phyloP scores from a whole-genome alignment of 2,113 vertebrate genomes.

The Nothobranchius furzeri region DNA sequence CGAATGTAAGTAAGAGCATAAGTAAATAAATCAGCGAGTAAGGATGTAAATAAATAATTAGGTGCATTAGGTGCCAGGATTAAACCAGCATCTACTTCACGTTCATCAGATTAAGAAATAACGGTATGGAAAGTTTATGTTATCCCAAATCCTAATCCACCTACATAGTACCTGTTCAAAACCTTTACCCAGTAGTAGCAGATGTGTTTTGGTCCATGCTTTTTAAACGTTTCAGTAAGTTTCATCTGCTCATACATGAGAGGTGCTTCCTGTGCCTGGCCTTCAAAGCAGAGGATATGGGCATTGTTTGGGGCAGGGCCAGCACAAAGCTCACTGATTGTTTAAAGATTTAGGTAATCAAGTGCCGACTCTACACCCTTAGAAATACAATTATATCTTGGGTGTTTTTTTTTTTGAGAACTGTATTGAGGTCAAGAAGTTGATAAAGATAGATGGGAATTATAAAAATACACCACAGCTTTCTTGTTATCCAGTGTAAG shows the following conservation, averaged over 20 bases:
- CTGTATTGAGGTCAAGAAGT: slow-evolving; percentile 12
- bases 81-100: too few species aligned
- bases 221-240: not conserved
- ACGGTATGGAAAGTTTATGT: not conserved
- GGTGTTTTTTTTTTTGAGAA: slow-evolving; percentile 25
- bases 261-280: slow-evolving; percentile 46
- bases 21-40: too few species aligned
- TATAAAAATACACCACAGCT: not conserved
- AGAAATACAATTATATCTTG: not conserved
- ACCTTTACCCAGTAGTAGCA: not conserved
- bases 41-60: too few species aligned
- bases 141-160: not conserved
- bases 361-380: slow-evolving; percentile 9
- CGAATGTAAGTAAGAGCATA: too few species aligned
- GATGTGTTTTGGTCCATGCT: not conserved
- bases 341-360: slow-evolving; percentile 45
- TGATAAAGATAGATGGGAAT: slow-evolving; percentile 6
- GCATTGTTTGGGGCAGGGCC: slow-evolving; percentile 33
- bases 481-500: not conserved
- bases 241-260: slow-evolving; percentile 13
- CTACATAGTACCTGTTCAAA: too few species aligned
- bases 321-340: slow-evolving; percentile 1
- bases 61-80: too few species aligned
- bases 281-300: slow-evolving; percentile 69
- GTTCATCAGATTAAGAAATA: not conserved